Conservation (phyloP, 2,888 invertebrate species). For the Psylliodes chrysocephalus region DNA sequence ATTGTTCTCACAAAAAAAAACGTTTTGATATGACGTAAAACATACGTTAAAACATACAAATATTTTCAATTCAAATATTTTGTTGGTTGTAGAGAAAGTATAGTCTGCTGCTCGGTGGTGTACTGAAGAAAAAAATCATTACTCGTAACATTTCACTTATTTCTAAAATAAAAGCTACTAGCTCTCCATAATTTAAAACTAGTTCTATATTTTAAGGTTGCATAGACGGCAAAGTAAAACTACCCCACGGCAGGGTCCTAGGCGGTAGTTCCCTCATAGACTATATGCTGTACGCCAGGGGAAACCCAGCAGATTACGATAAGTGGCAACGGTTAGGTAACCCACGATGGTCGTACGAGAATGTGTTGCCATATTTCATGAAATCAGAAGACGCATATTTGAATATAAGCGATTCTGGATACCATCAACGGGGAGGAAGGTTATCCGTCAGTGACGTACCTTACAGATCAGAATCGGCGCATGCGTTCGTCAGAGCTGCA, state of each 20-base stretch:
- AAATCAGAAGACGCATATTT: constrained; percentile 61
- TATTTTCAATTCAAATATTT: too few species aligned
- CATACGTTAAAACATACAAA: too few species aligned
- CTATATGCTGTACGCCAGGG: constrained; percentile 70
- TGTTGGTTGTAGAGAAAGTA: too few species aligned
- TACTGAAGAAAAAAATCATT: too few species aligned
- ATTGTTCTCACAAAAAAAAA: too few species aligned
- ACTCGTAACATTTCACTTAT: too few species aligned
- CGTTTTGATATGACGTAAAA: too few species aligned
- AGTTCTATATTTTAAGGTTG: constrained; percentile 54
- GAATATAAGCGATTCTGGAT: constrained; percentile 52
- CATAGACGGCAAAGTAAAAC: constrained; percentile 60
- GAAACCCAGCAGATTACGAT: constrained; percentile 77
- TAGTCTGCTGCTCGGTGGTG: too few species aligned
- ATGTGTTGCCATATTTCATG: constrained; percentile 64
- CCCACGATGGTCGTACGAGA: constrained; percentile 67
- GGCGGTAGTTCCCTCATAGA: constrained; percentile 66
- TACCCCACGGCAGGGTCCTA: constrained; percentile 69
- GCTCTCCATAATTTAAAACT: too few species aligned
- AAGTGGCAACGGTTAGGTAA: constrained; percentile 70
- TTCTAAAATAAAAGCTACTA: too few species aligned
- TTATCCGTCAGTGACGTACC: constrained; percentile 59
- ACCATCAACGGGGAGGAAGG: constrained; percentile 62
- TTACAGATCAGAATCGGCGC: constrained; percentile 63
- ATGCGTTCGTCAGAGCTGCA: constrained; percentile 72